Conservation (phyloP, 2,113 vertebrate species). For the Nothoprocta pentlandii region DNA sequence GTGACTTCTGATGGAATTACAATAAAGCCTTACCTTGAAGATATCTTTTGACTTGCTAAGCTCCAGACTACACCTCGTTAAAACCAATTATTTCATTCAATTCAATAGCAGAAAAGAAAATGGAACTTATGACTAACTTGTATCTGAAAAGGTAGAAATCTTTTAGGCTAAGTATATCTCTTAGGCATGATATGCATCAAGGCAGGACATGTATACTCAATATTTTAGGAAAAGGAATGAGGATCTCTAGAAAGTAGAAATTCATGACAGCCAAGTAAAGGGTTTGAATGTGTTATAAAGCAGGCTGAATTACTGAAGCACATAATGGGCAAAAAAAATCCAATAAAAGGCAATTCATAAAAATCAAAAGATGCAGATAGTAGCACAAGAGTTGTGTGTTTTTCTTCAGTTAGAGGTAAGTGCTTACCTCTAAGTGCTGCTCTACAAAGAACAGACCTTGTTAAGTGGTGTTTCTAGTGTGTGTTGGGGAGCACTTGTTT, state of each 20-base stretch:
- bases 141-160: not conserved
- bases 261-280: not conserved
- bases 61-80: not conserved
- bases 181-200: rapidly evolving
- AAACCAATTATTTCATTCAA: not conserved
- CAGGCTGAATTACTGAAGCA: conserved; percentile 16
- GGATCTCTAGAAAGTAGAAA: not conserved
- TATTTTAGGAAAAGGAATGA: not conserved
- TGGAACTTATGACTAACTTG: not conserved
- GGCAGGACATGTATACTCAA: not conserved
- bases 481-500: not conserved
- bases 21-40: not conserved
- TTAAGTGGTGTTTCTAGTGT: not conserved
- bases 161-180: not conserved
- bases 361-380: not conserved
- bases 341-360: not conserved
- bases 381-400: conserved; percentile 6
- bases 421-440: not conserved
- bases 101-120: not conserved
- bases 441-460: not conserved
- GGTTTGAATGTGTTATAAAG: not conserved
- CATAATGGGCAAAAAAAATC: not conserved
- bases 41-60: not conserved
- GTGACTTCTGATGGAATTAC: not conserved
- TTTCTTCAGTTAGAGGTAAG: conserved; percentile 11